phyloP scores from a whole-genome alignment of 1,140 invertebrate species.

The Penaeus chinensis region DNA sequence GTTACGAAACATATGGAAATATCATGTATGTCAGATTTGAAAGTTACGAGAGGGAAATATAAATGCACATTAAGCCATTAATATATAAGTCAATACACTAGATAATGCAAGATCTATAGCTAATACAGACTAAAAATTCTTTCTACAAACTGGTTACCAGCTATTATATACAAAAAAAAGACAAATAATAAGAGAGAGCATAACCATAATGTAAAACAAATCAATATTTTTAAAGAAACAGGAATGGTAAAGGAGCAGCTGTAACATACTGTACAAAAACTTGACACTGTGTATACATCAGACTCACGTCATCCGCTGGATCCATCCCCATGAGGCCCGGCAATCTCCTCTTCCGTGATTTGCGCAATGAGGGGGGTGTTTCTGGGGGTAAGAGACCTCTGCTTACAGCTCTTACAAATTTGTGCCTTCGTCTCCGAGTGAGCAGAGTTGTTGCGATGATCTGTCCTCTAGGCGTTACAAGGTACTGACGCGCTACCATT shows the following conservation, averaged over 20 bases:
- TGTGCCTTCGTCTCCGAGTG: slow-evolving; percentile 74
- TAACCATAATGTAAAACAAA: too few species aligned
- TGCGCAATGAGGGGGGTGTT: slow-evolving; percentile 73
- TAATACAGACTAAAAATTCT: too few species aligned
- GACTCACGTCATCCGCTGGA: slow-evolving; percentile 69
- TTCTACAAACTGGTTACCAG: too few species aligned
- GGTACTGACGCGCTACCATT: slow-evolving; percentile 76
- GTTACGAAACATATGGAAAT: too few species aligned
- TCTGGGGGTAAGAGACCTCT: slow-evolving; percentile 78
- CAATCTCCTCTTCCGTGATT: slow-evolving; percentile 68
- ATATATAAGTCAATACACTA: too few species aligned
- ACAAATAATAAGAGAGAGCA: too few species aligned
- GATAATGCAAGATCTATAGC: too few species aligned
- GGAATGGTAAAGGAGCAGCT: background rate
- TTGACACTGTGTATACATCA: slow-evolving; percentile 19
- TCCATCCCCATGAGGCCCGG: slow-evolving; percentile 68
- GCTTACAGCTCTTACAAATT: slow-evolving; percentile 76
- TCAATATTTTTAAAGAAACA: background rate
- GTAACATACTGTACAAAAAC: background rate
- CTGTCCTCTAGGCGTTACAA: slow-evolving; percentile 74
- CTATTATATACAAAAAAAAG: too few species aligned
- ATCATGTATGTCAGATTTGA: too few species aligned
- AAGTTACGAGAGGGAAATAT: too few species aligned
- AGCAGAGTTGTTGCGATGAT: slow-evolving; percentile 75
- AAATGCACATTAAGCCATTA: too few species aligned